phyloP scores from a whole-genome alignment of 1,140 invertebrate species.

The Sipha flava region DNA sequence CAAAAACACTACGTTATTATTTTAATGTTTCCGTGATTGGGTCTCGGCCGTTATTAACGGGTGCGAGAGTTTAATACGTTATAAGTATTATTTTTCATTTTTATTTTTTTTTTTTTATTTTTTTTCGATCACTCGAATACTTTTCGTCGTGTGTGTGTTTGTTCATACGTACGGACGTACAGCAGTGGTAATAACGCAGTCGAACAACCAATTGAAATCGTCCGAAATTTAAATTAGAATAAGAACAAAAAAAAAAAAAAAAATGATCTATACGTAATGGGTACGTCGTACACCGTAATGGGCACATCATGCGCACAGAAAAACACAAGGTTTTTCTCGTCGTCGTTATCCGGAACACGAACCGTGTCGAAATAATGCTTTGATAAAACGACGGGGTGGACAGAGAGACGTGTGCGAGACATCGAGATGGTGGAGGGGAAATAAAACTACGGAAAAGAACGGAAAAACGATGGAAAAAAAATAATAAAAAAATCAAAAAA shows the following conservation, averaged over 20 bases:
- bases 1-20: constrained; percentile 6
- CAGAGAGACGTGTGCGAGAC: not conserved
- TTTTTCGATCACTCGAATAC: not conserved
- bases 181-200: not conserved
- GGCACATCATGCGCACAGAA: not conserved
- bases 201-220: not conserved
- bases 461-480: not conserved
- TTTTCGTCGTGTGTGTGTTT: not conserved
- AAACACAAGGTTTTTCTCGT: not conserved
- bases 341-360: constrained; percentile 13
- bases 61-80: not conserved
- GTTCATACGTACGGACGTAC: not conserved
- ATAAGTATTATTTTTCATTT: not conserved
- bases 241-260: not conserved
- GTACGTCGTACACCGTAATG: not conserved
- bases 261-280: not conserved
- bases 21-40: constrained; percentile 17
- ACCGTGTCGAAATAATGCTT: constrained; percentile 24
- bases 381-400: too few relatives aligned
- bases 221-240: not conserved
- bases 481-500: not conserved
- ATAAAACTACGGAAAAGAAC: not conserved
- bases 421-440: not conserved
- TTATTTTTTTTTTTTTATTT: not conserved
- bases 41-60: not conserved